phyloP scores from a whole-genome alignment of 2,113 vertebrate species.

The Phocoena sinus region DNA sequence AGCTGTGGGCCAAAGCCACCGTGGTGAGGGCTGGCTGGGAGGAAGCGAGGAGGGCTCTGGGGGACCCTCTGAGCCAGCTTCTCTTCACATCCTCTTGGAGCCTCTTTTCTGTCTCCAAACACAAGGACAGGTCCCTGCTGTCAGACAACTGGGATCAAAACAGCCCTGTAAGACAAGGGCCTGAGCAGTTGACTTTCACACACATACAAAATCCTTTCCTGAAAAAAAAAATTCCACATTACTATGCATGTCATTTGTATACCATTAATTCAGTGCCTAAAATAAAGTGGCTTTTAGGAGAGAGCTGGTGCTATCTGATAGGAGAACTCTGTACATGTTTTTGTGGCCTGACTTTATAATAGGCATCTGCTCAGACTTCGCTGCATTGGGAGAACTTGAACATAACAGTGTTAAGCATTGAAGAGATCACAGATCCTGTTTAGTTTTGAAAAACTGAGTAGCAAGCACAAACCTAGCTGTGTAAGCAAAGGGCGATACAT shows the following conservation, averaged over 20 bases:
- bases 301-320: background rate
- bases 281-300: constrained; percentile 43
- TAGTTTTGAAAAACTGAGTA: constrained; percentile 33
- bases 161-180: constrained; percentile 11
- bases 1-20: constrained; percentile 49
- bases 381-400: background rate
- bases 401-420: background rate
- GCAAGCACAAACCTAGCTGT: background rate
- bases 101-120: constrained; percentile 33
- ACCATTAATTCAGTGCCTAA: constrained; percentile 44
- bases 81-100: background rate
- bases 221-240: constrained; percentile 32
- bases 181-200: constrained; percentile 27
- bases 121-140: background rate
- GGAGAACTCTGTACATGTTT: background rate
- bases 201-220: background rate
- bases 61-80: background rate
- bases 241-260: constrained; percentile 42
- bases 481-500: background rate
- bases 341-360: constrained; percentile 33
- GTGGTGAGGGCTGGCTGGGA: constrained; percentile 18
- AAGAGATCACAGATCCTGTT: constrained; percentile 39
- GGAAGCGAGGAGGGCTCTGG: background rate
- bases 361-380: constrained; percentile 16
- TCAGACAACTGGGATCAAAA: constrained; percentile 48